Evolutionary conservation across 2,888 invertebrate species (phyloP).

Genomic region (Drosophila demipolita): DNA sequence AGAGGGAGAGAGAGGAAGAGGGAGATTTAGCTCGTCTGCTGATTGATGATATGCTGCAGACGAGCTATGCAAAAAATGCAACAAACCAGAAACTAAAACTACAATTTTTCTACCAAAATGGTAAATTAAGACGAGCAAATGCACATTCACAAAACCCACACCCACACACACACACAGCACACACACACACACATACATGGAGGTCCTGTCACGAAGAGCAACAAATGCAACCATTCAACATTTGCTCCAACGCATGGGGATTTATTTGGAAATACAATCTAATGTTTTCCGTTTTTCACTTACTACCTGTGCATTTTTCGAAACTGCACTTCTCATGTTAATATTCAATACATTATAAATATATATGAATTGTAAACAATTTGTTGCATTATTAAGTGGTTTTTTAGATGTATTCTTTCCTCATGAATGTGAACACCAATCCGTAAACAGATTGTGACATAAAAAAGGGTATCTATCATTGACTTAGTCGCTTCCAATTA

Average conservation of each 20-base stretch:
- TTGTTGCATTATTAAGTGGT: not conserved
- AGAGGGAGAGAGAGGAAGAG: not conserved
- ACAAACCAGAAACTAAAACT: slow-evolving; percentile 15
- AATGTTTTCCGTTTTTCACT: slow-evolving; percentile 1
- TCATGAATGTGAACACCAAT: not conserved
- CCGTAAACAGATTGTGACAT: not conserved
- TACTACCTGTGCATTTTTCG: not conserved
- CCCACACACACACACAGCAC: not conserved
- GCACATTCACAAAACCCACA: not conserved
- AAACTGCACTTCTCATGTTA: not conserved
- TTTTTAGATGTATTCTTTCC: not conserved
- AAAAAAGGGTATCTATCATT: not conserved
- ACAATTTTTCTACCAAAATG: slow-evolving; percentile 41
- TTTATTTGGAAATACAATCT: slow-evolving; percentile 10
- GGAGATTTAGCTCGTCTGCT: slow-evolving; percentile 31
- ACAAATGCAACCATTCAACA: slow-evolving; percentile 64
- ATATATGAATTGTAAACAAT: not conserved
- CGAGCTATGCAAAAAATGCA: slow-evolving; percentile 56
- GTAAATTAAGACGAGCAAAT: slow-evolving; percentile 42
- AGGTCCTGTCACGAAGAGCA: slow-evolving; percentile 10
- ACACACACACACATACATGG: not conserved
- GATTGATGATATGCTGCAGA: slow-evolving; percentile 67
- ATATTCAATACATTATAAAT: not conserved
- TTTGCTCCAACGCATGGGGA: slow-evolving; percentile 30
- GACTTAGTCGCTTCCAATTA: not conserved